phyloP scores from a whole-genome alignment of 2,113 vertebrate genomes.

The Sus scrofa region DNA sequence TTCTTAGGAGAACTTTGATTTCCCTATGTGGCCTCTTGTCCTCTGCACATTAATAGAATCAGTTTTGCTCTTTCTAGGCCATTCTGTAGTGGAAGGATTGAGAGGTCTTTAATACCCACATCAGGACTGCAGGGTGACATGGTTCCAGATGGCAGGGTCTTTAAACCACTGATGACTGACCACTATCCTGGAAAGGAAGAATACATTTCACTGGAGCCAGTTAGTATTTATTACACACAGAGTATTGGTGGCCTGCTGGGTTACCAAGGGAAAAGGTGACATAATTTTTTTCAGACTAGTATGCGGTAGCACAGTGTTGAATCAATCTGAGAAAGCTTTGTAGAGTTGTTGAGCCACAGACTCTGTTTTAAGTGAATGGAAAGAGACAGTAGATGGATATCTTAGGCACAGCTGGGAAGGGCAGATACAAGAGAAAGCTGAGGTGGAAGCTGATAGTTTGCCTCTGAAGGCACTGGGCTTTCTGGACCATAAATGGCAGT shows the following conservation, averaged over 20 bases:
- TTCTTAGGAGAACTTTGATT: not conserved
- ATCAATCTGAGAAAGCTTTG: not conserved
- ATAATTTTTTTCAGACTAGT: not conserved
- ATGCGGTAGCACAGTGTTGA: not conserved
- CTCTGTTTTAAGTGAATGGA: not conserved
- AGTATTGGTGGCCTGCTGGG: not conserved
- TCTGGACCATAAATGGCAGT: not conserved
- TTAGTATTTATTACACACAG: not conserved
- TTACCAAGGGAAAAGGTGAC: not conserved
- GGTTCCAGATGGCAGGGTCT: not conserved
- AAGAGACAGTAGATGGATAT: not conserved
- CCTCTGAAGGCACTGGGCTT: not conserved
- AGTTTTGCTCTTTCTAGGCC: not conserved
- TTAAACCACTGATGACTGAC: not conserved
- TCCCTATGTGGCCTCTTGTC: accelerated
- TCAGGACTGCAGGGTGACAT: not conserved
- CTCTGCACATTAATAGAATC: not conserved
- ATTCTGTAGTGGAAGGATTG: not conserved
- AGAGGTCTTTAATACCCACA: not conserved
- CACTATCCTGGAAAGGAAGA: not conserved
- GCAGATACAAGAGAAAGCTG: not conserved
- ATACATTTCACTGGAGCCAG: not conserved
- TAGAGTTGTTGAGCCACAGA: not conserved
- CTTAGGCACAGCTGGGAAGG: not conserved
- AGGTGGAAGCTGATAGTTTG: not conserved